phyloP scores from a whole-genome alignment of 2,888 invertebrate genomes.

The Choreutis nemorana region DNA sequence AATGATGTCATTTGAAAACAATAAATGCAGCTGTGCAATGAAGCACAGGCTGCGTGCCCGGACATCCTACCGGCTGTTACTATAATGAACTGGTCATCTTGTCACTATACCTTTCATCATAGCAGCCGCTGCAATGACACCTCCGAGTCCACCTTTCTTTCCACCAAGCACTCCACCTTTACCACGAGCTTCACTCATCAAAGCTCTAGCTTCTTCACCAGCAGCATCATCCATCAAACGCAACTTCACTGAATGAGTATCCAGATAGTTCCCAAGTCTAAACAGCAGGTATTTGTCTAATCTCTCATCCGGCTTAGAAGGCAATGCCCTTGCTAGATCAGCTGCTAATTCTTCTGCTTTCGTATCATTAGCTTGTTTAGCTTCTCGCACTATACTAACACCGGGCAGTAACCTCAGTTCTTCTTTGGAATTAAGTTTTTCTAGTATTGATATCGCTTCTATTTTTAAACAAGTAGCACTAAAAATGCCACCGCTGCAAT shows the following conservation, averaged over 20 bases:
- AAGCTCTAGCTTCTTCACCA: slow-evolving; percentile 64
- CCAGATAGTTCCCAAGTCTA: slow-evolving; percentile 74
- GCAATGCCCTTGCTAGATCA: slow-evolving; percentile 77
- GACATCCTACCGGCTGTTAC: too few species aligned
- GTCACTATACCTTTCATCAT: slow-evolving; percentile 65
- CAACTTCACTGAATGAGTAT: slow-evolving; percentile 76
- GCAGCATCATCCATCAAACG: slow-evolving; percentile 72
- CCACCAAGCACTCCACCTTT: slow-evolving; percentile 56
- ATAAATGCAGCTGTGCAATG: too few species aligned
- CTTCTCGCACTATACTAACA: slow-evolving; percentile 75
- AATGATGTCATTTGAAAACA: too few species aligned
- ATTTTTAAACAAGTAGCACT: slow-evolving; percentile 51
- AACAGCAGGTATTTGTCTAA: slow-evolving; percentile 78
- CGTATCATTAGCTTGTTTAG: slow-evolving; percentile 47
- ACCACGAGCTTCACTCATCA: slow-evolving; percentile 61
- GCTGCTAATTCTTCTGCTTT: slow-evolving; percentile 75
- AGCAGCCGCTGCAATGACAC: slow-evolving; percentile 59
- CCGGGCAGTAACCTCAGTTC: slow-evolving; percentile 44
- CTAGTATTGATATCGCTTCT: slow-evolving; percentile 48
- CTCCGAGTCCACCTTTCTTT: slow-evolving; percentile 59
- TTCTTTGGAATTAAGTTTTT: slow-evolving; percentile 45
- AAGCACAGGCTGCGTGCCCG: too few species aligned
- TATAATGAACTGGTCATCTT: too few species aligned
- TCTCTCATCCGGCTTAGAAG: slow-evolving; percentile 77
- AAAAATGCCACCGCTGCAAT: slow-evolving; percentile 45